Evolutionary conservation across 2,888 invertebrate species (phyloP).

Genomic region (Scaptomyza tumidula): DNA sequence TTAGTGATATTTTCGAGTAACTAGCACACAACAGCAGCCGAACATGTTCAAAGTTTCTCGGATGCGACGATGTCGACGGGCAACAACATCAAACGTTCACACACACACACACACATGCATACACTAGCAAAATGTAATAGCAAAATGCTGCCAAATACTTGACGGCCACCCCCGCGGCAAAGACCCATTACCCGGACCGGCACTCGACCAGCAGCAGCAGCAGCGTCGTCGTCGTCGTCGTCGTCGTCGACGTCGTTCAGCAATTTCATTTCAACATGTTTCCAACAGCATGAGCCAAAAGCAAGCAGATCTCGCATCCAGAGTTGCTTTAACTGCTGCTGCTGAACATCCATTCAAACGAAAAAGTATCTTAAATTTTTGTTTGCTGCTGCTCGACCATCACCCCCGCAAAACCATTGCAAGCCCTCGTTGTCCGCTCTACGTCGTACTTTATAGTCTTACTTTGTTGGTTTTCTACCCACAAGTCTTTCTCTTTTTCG

Average conservation of each 20-base stretch:
- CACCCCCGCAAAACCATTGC: conserved; percentile 46
- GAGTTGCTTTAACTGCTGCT: conserved; percentile 28
- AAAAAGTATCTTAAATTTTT: conserved; percentile 80
- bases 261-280: conserved; percentile 79
- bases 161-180: conserved; percentile 66
- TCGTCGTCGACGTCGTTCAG: conserved; percentile 62
- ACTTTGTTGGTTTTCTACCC: conserved; percentile 82
- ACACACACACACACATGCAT: conserved; percentile 26
- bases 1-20: conserved; percentile 75
- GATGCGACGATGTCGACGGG: conserved; percentile 48
- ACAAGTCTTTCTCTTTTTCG: conserved; percentile 83
- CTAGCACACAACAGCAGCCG: conserved; percentile 68
- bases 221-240: conserved; percentile 47
- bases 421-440: conserved; percentile 38
- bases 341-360: conserved; percentile 57
- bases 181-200: conserved; percentile 66
- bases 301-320: conserved; percentile 68
- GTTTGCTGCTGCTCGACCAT: conserved; percentile 40
- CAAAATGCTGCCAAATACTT: conserved; percentile 75
- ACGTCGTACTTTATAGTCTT: conserved; percentile 74
- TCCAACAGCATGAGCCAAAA: conserved; percentile 60
- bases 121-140: conserved; percentile 57
- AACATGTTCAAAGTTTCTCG: conserved; percentile 77
- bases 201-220: conserved; percentile 48
- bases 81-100: conserved; percentile 40